Evolutionary conservation across 2,113 vertebrate species (phyloP).

Genomic region (Corythornis vintsioides): DNA sequence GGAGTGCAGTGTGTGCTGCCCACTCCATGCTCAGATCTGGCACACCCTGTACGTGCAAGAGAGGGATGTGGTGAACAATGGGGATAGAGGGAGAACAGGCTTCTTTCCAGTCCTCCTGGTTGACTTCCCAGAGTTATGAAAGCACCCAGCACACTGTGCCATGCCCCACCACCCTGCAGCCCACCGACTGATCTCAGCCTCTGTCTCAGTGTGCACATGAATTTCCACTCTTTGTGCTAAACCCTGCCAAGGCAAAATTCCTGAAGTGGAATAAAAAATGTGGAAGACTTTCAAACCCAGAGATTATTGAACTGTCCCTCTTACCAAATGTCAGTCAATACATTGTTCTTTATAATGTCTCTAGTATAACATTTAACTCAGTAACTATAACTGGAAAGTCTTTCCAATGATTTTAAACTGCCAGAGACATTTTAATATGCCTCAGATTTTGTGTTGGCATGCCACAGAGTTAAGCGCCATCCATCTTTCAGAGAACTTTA

Average conservation of each 20-base stretch:
- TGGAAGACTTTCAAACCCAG: conserved; percentile 42
- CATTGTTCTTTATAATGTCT: neutral
- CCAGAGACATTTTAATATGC: conserved; percentile 4
- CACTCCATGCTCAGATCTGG: neutral
- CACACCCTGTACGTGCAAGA: rapidly evolving
- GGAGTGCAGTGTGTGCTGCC: neutral
- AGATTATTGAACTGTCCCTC: conserved; percentile 26
- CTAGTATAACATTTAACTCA: conserved; percentile 35
- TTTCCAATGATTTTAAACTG: conserved; percentile 41
- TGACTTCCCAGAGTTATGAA: neutral
- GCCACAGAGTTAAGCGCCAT: conserved; percentile 10
- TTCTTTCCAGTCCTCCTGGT: conserved; percentile 28
- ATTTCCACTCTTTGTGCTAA: neutral
- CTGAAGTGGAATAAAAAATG: conserved; percentile 34
- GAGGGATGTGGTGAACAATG: neutral
- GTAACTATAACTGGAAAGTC: conserved; percentile 24
- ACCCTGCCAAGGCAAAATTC: conserved; percentile 41
- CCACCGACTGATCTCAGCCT: neutral
- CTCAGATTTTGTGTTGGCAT: conserved; percentile 37
- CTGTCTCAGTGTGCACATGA: rapidly evolving
- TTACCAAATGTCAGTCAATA: conserved; percentile 14
- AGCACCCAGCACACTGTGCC: neutral
- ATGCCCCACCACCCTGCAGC: neutral
- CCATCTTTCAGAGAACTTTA: neutral
- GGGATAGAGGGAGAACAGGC: neutral